Evolutionary conservation across 2,888 invertebrate species (phyloP), one percentile per base, ranked within the genome.

Genomic region (Xanthorhoe designata): DNA sequence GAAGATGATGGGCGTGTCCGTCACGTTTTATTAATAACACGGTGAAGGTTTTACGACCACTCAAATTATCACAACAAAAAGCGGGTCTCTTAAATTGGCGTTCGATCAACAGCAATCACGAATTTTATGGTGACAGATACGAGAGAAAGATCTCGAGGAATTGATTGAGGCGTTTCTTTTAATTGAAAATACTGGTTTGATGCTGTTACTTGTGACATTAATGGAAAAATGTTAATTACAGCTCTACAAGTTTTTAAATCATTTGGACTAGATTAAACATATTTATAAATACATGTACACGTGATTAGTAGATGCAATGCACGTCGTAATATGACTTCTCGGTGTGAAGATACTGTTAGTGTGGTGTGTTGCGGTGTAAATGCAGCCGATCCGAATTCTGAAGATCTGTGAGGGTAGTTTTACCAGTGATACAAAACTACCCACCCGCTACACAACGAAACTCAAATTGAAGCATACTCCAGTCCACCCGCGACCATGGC

Each of bases 41-140:
- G 38, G 51, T 57, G 56, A 56, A 63, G 51, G 58, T 62, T 71
- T 70, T 71, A 70, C 57, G 58, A 63, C 55, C 51, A 61, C 55
- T 59, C 42, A 64, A 71, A 68, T 70, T 45, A 72, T 57, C 63
- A 70, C 69, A 71, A 69, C 69, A 72, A 70, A 68, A 72, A 72
- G 64, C 67, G 59, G 62, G 68, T 72, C 74, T 70, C 66, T 58
- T 64, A 72, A 73, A 74, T 77, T 69, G 72, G 61, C 70, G 72
- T 72, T 75, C 72, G 71, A 76, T 75, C 70, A 72, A 71, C 64
- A 57, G 68, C 68, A 66, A 71, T 74, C 74, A 68, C 58, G 69
- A 68, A 53, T 75, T 73, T 73, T 72, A 74, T 72, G 66, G 71
- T 69, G 73, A 74, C 72, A 72, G 68, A 68, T 74, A 72, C 61